Base-by-base conservation (phyloP, 2,888 invertebrate species). In the Epistrophella euchroma region DNA sequence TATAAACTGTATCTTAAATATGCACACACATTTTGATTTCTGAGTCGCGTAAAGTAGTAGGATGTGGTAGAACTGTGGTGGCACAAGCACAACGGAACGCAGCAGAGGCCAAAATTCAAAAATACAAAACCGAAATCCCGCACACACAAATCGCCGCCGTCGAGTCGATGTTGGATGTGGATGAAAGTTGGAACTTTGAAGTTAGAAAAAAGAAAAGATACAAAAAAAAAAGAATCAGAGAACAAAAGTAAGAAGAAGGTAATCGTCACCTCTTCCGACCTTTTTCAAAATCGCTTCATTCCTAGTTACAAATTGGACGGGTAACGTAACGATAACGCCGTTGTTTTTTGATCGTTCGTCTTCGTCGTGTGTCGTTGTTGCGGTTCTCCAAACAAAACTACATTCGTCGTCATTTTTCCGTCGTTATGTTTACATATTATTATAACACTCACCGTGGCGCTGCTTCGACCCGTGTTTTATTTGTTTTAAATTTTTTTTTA, bases 241-340 rank as follows among this genome's bases (percentile, higher is more conserved):
- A 66, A 62, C 15, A 40, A 50, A 75, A 71, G 35, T 43, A 64
- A 76, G 68, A 85, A 81, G 77, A 77, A 74, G 74, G 86, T 82
- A 86, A 82, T 82, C 77, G 77, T 74, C 86, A 82, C 85, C 85
- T 85, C 85, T 77, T 77, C 70, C 77, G 77, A 86, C 70, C 74
- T 82, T 86, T 81, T 86, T 50, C 22, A 62, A 82, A 86, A 78
- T 74, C 82, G 82, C 70, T 82, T 86, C 82, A 86, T 71, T 86
- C 77, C 22, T 86, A 86, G 85, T 86, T 77, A 73, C 85, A 81
- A 81, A 77, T 86, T 86, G 86, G 82, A 86, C 86, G 82, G 77
- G 82, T 77, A 77, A 70, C 71, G 71, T 68, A 62, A 50, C 77
- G 82, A 74, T 86, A 82, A 73, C 77, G 70, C 50, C 77, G 77